Percentiles rank a stretch among this genome's conserved stretches.
These are phyloP conservation scores for Peromyscus attwateri DNA, from an alignment of 2,797 vertebrate genomes.

Conservation along the genomic window DNA sequence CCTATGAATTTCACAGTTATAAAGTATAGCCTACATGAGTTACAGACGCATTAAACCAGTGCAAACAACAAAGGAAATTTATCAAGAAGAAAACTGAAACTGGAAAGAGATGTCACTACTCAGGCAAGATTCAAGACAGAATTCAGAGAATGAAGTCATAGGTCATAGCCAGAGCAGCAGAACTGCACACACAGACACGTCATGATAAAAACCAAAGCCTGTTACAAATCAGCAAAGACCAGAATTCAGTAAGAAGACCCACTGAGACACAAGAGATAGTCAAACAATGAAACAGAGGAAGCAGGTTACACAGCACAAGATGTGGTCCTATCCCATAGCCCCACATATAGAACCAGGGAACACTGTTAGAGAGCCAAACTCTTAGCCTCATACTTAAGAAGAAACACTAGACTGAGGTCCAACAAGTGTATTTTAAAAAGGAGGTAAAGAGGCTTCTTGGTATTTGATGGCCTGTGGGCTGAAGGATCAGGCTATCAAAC, in stretches of 20 bases:
- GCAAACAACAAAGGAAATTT: background rate
- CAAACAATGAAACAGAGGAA: background rate
- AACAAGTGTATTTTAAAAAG: background rate
- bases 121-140: background rate
- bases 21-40: background rate
- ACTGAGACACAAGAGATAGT: background rate
- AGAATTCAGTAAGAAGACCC: background rate
- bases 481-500: background rate
- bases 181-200: background rate
- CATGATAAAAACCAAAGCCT: background rate
- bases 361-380: background rate
- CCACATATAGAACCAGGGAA: background rate
- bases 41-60: background rate
- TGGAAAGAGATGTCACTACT: background rate
- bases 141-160: background rate
- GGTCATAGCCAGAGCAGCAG: background rate
- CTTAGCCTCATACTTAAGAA: background rate
- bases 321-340: background rate
- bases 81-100: background rate
- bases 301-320: background rate
- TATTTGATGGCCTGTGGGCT: background rate
- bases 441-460: background rate
- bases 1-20: background rate
- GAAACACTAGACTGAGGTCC: background rate
- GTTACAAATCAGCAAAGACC: background rate